Percentiles rank a stretch among this genome's conserved stretches.
phyloP scores from a whole-genome alignment of 1,140 invertebrate genomes.

The Andricus grossulariae region DNA sequence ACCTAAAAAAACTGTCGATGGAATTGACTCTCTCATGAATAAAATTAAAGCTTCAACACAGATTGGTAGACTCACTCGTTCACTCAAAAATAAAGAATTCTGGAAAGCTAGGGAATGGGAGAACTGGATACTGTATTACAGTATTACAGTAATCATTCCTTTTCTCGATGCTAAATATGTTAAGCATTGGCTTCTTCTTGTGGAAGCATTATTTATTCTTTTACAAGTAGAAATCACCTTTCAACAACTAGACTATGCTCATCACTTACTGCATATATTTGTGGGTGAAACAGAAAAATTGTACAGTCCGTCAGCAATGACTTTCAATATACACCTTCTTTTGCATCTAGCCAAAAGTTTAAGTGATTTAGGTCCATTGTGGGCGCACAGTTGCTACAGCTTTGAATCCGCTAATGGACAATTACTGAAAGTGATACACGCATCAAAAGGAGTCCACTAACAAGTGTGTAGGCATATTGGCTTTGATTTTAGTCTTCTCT shows the following conservation, averaged over 20 bases:
- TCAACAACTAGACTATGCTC: not conserved
- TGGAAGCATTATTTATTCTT: not conserved
- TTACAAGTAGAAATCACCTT: not conserved
- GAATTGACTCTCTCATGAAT: not conserved
- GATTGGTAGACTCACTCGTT: not conserved
- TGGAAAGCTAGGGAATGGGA: too few relatives aligned
- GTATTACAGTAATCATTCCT: not conserved
- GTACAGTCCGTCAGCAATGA: not conserved
- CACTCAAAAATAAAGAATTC: not conserved
- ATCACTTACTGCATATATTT: not conserved
- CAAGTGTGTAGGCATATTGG: not conserved
- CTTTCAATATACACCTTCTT: too few relatives aligned
- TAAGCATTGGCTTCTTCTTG: not conserved
- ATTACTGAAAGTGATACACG: not conserved
- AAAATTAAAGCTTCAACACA: not conserved
- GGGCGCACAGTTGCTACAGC: not conserved
- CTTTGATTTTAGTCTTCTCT: not conserved
- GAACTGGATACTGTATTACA: too few relatives aligned
- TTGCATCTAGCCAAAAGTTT: not conserved
- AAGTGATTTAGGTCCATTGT: not conserved
- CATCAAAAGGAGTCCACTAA: too few relatives aligned
- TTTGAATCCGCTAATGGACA: too few relatives aligned
- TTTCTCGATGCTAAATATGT: not conserved
- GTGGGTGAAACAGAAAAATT: not conserved
- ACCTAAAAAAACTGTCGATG: not conserved